phyloP scores from a whole-genome alignment of 35 echinoderm and acorn worm species.

The Diadema setosum region DNA sequence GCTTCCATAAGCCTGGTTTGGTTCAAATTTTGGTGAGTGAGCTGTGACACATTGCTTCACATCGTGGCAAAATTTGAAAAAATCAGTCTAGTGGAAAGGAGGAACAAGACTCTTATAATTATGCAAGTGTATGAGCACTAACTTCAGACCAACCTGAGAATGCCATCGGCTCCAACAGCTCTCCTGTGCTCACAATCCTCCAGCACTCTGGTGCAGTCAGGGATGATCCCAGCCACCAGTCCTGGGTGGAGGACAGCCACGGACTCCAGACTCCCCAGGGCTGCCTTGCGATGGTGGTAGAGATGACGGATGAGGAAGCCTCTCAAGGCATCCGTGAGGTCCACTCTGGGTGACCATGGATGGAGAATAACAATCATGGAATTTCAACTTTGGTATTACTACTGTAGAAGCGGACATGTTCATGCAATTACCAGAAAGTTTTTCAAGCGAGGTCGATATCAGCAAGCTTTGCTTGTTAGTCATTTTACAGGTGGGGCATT shows the following conservation, averaged over 20 bases:
- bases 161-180: conserved; percentile 47
- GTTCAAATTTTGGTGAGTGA: not conserved
- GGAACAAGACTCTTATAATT: not conserved
- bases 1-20: not conserved
- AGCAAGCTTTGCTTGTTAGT: too few relatives aligned
- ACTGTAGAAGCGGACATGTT: too few relatives aligned
- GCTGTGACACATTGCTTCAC: not conserved
- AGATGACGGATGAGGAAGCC: conserved; percentile 42
- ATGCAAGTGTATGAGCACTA: too few relatives aligned
- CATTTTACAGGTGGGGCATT: too few relatives aligned
- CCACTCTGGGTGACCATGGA: conserved; percentile 16
- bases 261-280: conserved; percentile 50
- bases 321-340: conserved; percentile 32
- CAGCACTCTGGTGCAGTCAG: conserved; percentile 50
- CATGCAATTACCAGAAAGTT: too few relatives aligned
- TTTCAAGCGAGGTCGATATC: too few relatives aligned
- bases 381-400: too few relatives aligned
- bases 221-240: conserved; percentile 32
- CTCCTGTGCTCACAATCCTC: conserved; percentile 60
- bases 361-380: too few relatives aligned
- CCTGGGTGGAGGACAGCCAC: conserved; percentile 59
- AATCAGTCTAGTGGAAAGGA: not conserved
- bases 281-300: conserved; percentile 42
- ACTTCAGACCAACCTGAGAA: conserved; percentile 63
- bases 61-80: not conserved